Base-by-base conservation (phyloP, 2,113 vertebrate species). In the Ictidomys tridecemlineatus region DNA sequence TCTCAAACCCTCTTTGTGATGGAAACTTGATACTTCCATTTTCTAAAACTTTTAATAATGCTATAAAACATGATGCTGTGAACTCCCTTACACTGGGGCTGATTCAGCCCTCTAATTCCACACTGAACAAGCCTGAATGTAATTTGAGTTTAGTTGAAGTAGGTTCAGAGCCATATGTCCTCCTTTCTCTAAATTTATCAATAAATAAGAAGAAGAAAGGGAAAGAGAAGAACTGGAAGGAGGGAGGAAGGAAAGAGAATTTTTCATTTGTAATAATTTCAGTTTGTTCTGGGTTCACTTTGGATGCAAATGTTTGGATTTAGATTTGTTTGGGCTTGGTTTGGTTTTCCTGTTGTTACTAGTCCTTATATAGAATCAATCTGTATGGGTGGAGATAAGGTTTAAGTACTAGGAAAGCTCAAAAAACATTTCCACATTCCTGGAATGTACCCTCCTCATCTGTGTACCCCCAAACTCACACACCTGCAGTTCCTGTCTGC, bases 281-380 rank as follows among this genome's bases (percentile, higher is more conserved):
- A 80, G 17, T 61, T 89, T 16, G 9, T 69, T 96, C 51, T 12
- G 17, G 48, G 6, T 91, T 92, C 42, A 79, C 14, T 67, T 89
- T 22, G 45, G 53, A 53, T 58, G 30, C 65, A 63, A 48, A 53
- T 67, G 22, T 69, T 84, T 80, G 22, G 26, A 89, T 67, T 67
- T 84, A 67, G 26, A 73, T 32, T 77, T 37, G 13, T 32, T 77
- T 90, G 53, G n/a, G 30, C n/a, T 63, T 67, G 32, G 20, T 61
- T 95, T 93, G 32, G 39, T 45, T 95, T 67, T 79, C 79, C 87
- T 74, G 67, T 85, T 51, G 26, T 45, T 51, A 63, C 39, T 63
- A 1, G 0, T 22, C 22, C 84, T 73, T 89, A 78, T 73, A 45
- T 32, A 56, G 26, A 8, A 56, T 84, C 22, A 8, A 56, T 84